A percentile compares a stretch with the other conserved stretches of the same genome.
Conservation (phyloP, 2,797 vertebrate genomes). For the Tarsius wallacei region DNA sequence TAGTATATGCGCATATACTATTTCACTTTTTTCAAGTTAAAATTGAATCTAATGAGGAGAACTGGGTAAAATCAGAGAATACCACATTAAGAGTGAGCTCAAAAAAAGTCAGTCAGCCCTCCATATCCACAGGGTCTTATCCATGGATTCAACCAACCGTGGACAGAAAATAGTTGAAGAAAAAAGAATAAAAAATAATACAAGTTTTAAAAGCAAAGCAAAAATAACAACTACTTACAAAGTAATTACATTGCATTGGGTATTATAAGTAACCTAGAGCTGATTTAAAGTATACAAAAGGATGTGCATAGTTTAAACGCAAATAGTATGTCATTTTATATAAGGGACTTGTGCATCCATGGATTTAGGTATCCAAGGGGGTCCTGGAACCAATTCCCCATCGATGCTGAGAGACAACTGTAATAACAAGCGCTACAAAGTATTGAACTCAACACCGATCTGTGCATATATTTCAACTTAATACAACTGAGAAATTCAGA, state of each 20-base stretch:
- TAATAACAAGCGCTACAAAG: not conserved
- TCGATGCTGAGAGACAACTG: not conserved
- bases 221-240: not conserved
- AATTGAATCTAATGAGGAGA: slow-evolving; percentile 20
- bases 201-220: not conserved
- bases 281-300: not conserved
- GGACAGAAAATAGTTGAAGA: not conserved
- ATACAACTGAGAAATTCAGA: slow-evolving; percentile 22
- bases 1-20: not conserved
- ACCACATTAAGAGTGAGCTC: not conserved
- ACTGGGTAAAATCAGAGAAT: not conserved
- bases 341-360: not conserved
- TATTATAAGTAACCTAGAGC: not conserved
- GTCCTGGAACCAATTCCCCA: not conserved
- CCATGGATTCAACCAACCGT: not conserved
- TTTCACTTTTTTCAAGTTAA: slow-evolving; percentile 30
- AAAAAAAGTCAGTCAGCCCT: not conserved
- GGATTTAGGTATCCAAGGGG: too few relatives aligned
- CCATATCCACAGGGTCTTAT: not conserved
- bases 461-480: not conserved
- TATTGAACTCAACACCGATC: not conserved
- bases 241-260: not conserved
- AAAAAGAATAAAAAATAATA: not conserved
- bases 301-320: not conserved
- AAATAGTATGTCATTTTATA: not conserved